Conservation (phyloP, 2,113 vertebrate species). For the Nibea coibor region DNA sequence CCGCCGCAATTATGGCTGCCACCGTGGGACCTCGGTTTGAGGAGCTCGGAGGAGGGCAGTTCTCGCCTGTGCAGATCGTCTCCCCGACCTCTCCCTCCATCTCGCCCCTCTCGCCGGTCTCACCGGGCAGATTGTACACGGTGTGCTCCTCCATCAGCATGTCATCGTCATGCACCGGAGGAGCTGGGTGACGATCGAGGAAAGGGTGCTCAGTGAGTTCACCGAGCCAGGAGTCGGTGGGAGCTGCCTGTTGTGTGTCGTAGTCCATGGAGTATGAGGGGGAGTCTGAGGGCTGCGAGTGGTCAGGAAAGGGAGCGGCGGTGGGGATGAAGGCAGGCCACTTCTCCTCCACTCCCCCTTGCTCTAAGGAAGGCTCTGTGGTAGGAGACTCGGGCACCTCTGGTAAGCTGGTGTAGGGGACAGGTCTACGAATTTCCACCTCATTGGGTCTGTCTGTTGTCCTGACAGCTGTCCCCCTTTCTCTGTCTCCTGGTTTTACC, state of each 20-base stretch:
- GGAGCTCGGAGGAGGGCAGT: conserved; percentile 75
- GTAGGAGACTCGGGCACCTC: conserved; percentile 57
- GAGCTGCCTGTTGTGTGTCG: conserved; percentile 64
- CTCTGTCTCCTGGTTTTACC: conserved; percentile 10
- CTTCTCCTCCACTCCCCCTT: conserved; percentile 21
- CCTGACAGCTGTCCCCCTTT: conserved; percentile 26
- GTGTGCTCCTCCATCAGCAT: conserved; percentile 58
- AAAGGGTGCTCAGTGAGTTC: conserved; percentile 72
- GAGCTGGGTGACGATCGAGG: conserved; percentile 38
- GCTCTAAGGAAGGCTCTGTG: conserved; percentile 16
- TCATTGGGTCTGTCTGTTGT: conserved; percentile 80
- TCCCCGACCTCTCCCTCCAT: conserved; percentile 72
- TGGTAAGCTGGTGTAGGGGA: conserved; percentile 65
- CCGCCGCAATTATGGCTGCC: conserved; percentile 86
- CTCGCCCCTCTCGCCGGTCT: conserved; percentile 76
- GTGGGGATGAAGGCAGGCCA: conserved; percentile 63
- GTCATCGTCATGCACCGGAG: conserved; percentile 43
- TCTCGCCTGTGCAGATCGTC: conserved; percentile 58
- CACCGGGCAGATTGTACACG: conserved; percentile 82
- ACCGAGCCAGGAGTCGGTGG: conserved; percentile 67
- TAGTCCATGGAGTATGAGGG: conserved; percentile 55
- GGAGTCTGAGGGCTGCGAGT: conserved; percentile 52
- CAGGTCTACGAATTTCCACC: conserved; percentile 65
- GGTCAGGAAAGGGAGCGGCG: conserved; percentile 9
- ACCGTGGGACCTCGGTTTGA: conserved; percentile 85